These are phyloP conservation scores for Flexamia atlantica DNA, from an alignment of 2,888 invertebrate species.

Conservation along the genomic window DNA sequence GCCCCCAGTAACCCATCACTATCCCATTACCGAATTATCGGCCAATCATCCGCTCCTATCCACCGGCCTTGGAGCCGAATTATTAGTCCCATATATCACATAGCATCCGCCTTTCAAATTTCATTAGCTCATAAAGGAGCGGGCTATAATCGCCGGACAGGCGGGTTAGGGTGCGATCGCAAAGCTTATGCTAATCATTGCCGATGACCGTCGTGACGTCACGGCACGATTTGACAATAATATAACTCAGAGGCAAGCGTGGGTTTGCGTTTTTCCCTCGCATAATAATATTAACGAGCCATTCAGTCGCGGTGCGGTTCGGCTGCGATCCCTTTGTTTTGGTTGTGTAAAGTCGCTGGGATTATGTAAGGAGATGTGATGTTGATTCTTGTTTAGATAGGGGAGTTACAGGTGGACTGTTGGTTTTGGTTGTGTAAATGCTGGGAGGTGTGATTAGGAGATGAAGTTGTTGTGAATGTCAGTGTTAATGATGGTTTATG, in stretches of 20 bases:
- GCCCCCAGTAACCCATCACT: background rate
- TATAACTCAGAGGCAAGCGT: conserved; percentile 14
- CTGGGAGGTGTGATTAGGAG: too few relatives aligned
- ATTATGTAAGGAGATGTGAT: background rate
- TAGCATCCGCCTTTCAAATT: conserved; percentile 32
- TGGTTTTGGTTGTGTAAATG: too few relatives aligned
- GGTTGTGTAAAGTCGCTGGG: conserved; percentile 1
- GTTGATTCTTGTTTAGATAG: background rate
- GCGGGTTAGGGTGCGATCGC: background rate
- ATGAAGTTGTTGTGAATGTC: too few relatives aligned
- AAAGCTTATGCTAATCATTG: conserved; percentile 21
- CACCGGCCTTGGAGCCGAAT: background rate
- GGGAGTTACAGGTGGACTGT: too few relatives aligned
- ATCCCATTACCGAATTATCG: conserved; percentile 7
- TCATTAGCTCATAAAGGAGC: background rate
- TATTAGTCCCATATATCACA: conserved; percentile 2
- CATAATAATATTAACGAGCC: conserved; percentile 7
- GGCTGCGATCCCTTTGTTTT: background rate
- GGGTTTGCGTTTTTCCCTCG: background rate
- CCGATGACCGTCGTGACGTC: conserved; percentile 17
- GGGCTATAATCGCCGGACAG: background rate
- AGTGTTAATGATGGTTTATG: too few relatives aligned
- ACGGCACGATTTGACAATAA: conserved; percentile 26
- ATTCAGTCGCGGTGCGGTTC: background rate
- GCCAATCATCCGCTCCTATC: background rate